Evolutionary conservation across 2,888 invertebrate genomes (phyloP), one percentile per base, ranked within the genome.

Genomic region (Ophioninae sp.): DNA sequence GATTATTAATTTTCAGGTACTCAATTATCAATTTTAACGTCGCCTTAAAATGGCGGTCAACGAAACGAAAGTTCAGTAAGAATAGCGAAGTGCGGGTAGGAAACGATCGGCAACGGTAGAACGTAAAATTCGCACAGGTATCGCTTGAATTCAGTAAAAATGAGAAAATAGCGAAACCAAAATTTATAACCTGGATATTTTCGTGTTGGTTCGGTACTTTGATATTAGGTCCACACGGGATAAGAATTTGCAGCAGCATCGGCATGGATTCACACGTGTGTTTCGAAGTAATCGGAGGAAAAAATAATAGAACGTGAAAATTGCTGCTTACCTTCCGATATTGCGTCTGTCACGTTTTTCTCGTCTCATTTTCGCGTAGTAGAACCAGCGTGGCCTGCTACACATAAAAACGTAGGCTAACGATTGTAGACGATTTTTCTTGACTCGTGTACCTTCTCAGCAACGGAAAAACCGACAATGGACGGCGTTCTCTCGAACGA

Each of bases 311-410:
- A 51, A 51, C 13, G 6, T 6, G 51, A 51, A 17, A 3, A 51
- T 59, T 22, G 3, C 20, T 7, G 9, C 59, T 59, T 9, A 59
- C 59, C 22, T 59, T 22, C 22, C 20, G 8, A 22, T 22, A 59
- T 22, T 9, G 59, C 22, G 13, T 20, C 82, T 8, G 2, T 73
- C 79, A 9, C 74, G 74, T 23, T 64, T 13, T 64, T 37, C 6
- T 64, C 37, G 30, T 2, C 64, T 30, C 23, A 30, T 64, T 17
- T 17, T 64, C 23, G 37, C 9, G 0, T 1, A 10, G 0, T 2
- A 20, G 20, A 64, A 13, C 2, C 17, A 64, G 6, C 10, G 3
- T 20, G 20, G 22, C 22, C 22, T 9, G 22, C 17, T 51, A 17
- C 2, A 51, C 13, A 13, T 51, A 5, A 13, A 51, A 17, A 0